Base-by-base conservation (phyloP, 1,140 invertebrate genomes). In the Micrasema minimum region DNA sequence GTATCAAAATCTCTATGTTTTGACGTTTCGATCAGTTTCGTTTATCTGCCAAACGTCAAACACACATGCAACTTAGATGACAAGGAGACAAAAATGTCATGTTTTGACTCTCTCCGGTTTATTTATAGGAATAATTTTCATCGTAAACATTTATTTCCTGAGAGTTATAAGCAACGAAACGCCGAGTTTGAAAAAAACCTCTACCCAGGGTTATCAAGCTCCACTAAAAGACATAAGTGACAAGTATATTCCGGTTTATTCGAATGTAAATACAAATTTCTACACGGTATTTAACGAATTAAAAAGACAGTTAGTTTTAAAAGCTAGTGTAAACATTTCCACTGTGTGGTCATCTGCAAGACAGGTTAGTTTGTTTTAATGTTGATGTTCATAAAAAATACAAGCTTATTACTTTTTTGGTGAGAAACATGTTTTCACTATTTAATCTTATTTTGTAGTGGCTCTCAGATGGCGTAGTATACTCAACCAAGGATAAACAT, bases 401-500 rank as follows among this genome's bases (percentile, higher is more conserved):
- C 38, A 53, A 20, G 22, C 50, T 35, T 66, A 66, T 3, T n/a
- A n/a, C n/a, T n/a, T n/a, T n/a, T n/a, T n/a, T n/a, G n/a, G n/a
- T 4, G 7, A 7, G 7, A 31, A 31, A 31, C 26, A 31, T 7
- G 26, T 31, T 31, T 31, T 31, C 26, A 31, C 26, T 4, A 7
- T 31, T 31, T 4, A 4, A 31, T 31, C 7, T 31, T 31, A 41
- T 82, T n/a, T n/a, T 85, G 35, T 72, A 92, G 91, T 93, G 92
- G 92, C 87, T 89, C 4, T 87, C 84, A 79, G 83, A 88, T 45
- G 85, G 89, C 50, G 87, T 90, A 67, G 82, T 93, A 48, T 87
- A 90, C 79, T 91, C 91, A 11, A 76, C 87, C 57, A 82, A 85
- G 70, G 86, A 89, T 77, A 86, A 86, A 12, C 84, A 86, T 35